phyloP scores from a whole-genome alignment of 2,113 vertebrate genomes.

The Myotis davidii region DNA sequence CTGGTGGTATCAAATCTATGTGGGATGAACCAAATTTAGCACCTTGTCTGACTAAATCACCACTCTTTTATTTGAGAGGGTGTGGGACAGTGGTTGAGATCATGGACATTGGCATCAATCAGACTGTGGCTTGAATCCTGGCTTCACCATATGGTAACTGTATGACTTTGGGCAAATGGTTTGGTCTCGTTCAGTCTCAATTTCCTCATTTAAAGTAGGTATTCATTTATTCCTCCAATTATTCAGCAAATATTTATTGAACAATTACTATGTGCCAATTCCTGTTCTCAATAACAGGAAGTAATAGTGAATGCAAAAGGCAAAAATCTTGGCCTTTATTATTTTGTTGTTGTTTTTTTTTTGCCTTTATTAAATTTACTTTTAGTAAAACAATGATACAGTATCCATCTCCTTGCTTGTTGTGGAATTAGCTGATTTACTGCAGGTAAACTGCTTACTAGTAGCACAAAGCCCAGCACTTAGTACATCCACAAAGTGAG shows the following conservation, averaged over 20 bases:
- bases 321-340: neutral
- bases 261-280: neutral
- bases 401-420: neutral
- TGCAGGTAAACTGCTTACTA: neutral
- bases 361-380: neutral
- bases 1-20: neutral
- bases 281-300: neutral
- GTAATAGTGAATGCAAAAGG: neutral
- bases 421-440: neutral
- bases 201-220: conserved; percentile 6
- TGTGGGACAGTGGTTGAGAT: neutral
- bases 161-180: neutral
- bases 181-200: neutral
- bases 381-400: neutral
- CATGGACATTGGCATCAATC: neutral
- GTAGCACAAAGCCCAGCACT: neutral
- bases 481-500: neutral
- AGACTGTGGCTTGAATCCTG: neutral
- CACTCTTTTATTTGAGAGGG: neutral
- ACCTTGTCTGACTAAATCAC: neutral
- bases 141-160: neutral
- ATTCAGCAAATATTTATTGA: conserved; percentile 20
- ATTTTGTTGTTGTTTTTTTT: no score
- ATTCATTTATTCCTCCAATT: neutral
- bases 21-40: neutral